Conservation (phyloP, 2,113 vertebrate genomes). For the Coptodon rendalli region DNA sequence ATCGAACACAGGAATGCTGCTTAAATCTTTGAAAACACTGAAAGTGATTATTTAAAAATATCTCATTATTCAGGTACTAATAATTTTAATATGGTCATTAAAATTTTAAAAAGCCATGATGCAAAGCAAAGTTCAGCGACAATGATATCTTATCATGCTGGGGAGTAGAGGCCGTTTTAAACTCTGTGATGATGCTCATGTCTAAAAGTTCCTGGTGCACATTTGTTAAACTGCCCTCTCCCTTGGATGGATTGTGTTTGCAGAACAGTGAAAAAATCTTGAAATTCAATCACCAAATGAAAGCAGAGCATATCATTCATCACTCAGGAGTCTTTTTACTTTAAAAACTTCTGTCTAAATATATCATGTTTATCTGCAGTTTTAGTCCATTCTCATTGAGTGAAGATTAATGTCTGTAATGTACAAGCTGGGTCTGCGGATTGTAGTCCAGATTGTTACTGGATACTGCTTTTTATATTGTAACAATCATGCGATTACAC, state of each 20-base stretch:
- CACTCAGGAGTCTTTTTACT: background rate
- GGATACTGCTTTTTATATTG: background rate
- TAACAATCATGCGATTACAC: background rate
- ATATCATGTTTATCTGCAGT: background rate
- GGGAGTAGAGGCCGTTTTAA: background rate
- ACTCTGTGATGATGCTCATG: background rate
- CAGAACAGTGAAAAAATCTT: background rate
- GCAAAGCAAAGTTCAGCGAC: background rate
- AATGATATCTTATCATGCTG: background rate
- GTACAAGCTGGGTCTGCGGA: background rate
- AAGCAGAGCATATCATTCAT: background rate
- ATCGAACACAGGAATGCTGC: background rate
- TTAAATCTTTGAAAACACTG: background rate
- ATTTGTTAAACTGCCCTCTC: background rate
- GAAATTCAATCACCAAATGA: background rate
- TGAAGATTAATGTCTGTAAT: background rate
- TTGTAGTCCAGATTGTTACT: background rate
- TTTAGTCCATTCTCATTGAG: background rate
- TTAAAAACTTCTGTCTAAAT: background rate
- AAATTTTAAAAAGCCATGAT: background rate
- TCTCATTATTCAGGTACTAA: background rate
- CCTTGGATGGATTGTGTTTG: background rate
- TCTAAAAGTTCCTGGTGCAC: background rate
- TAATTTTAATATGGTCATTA: background rate
- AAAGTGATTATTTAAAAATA: background rate